Evolutionary conservation across 92 coral and sea anemone species (phyloP).

Genomic region (Muricea muricata): DNA sequence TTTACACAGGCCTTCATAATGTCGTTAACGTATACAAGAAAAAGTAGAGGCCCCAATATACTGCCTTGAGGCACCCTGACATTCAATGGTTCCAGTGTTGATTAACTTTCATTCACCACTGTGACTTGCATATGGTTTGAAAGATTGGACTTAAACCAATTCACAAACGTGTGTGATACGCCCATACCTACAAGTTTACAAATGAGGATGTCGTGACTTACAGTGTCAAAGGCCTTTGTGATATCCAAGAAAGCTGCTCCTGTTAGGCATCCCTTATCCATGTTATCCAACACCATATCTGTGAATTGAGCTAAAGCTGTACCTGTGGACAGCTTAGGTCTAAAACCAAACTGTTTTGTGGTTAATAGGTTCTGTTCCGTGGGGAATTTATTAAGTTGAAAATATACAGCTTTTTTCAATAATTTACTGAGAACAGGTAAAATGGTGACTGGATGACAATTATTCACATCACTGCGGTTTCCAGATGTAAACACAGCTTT

Average conservation of each 20-base stretch:
- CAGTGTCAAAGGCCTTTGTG: conserved; percentile 28
- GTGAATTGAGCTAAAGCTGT: conserved; percentile 3
- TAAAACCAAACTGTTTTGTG: conserved; percentile 19
- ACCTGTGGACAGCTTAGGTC: conserved; percentile 22
- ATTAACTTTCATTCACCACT: too few relatives aligned
- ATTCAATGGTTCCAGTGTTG: too few relatives aligned
- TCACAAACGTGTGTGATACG: too few relatives aligned
- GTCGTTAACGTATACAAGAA: background rate
- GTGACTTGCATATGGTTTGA: too few relatives aligned
- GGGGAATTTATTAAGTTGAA: conserved; percentile 3
- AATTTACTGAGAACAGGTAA: conserved; percentile 5
- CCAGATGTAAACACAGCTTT: background rate
- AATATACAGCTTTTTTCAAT: background rate
- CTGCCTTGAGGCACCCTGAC: too few relatives aligned
- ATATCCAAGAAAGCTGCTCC: conserved; percentile 19
- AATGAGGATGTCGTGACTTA: background rate
- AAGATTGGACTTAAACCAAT: too few relatives aligned
- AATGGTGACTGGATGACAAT: conserved; percentile 33
- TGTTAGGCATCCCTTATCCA: conserved; percentile 21
- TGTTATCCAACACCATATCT: conserved; percentile 2
- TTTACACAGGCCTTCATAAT: too few relatives aligned
- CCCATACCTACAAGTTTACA: too few relatives aligned
- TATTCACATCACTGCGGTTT: conserved; percentile 11
- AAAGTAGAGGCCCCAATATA: too few relatives aligned
- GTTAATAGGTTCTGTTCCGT: background rate